Evolutionary conservation across 1,140 invertebrate genomes (phyloP).

Genomic region (Ceratoteleas bidentatus): DNA sequence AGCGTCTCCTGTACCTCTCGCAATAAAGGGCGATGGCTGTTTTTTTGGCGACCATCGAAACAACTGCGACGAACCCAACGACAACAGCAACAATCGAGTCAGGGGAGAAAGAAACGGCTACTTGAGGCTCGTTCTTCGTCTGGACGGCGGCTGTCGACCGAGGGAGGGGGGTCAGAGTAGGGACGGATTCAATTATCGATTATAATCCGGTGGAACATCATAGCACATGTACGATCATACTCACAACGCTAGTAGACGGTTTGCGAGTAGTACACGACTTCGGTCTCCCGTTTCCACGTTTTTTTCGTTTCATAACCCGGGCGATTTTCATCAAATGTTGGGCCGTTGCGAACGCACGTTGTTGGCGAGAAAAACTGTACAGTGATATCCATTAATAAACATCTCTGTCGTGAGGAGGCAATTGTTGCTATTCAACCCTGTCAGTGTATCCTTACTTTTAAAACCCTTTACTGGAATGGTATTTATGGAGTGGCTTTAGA

Average conservation of each 20-base stretch:
- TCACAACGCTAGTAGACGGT: constrained; percentile 59
- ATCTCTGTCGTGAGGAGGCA: constrained; percentile 78
- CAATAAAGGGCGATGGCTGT: constrained; percentile 72
- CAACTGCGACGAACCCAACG: constrained; percentile 74
- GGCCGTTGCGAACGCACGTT: constrained; percentile 77
- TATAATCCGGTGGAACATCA: constrained; percentile 52
- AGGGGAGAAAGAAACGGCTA: not conserved
- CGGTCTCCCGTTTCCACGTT: constrained; percentile 62
- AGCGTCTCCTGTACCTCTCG: constrained; percentile 73
- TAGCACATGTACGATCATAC: constrained; percentile 65
- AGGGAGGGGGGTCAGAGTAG: constrained; percentile 11
- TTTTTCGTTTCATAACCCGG: constrained; percentile 62
- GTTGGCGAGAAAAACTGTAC: constrained; percentile 79
- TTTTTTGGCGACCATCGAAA: constrained; percentile 76
- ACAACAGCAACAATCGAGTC: constrained; percentile 56
- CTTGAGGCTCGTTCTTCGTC: constrained; percentile 13
- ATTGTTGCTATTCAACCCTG: too few species aligned
- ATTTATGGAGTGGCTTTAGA: too few species aligned
- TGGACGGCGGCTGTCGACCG: constrained; percentile 4
- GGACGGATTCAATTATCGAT: constrained; percentile 40
- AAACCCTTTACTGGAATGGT: too few species aligned
- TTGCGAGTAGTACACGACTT: constrained; percentile 66
- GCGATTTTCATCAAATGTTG: constrained; percentile 76
- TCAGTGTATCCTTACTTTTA: too few species aligned
- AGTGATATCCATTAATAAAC: constrained; percentile 80